Evolutionary conservation across 1,140 invertebrate genomes (phyloP).

Genomic region (Dreissena polymorpha): DNA sequence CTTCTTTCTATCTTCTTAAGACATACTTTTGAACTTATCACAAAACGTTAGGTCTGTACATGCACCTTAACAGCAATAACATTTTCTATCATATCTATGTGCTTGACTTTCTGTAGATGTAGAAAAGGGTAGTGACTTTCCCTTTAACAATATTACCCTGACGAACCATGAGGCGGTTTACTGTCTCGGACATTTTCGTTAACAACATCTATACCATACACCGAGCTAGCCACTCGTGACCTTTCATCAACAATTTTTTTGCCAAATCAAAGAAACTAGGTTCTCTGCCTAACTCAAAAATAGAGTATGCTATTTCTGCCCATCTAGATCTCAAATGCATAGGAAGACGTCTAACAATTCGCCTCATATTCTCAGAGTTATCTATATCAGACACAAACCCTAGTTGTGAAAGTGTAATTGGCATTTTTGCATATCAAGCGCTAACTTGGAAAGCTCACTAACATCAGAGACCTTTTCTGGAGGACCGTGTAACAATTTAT

Average conservation of each 20-base stretch:
- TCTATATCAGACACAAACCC: neutral
- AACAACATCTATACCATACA: conserved; percentile 6
- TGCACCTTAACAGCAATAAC: neutral
- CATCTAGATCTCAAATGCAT: conserved; percentile 2
- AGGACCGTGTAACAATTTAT: neutral
- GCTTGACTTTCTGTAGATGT: no score
- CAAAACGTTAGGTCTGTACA: neutral
- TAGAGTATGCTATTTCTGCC: neutral
- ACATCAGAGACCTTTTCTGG: neutral
- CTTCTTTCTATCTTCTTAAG: neutral
- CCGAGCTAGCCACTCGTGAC: conserved; percentile 2
- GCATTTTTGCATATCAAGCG: neutral
- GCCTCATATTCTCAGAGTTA: conserved; percentile 12
- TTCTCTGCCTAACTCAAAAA: conserved; percentile 2
- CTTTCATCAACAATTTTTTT: neutral
- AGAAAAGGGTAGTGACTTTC: no score
- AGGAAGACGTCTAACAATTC: neutral
- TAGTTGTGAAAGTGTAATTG: neutral
- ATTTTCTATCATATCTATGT: neutral
- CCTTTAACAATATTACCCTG: neutral
- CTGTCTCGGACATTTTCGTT: conserved; percentile 6
- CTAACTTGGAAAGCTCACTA: neutral
- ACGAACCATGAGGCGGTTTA: neutral
- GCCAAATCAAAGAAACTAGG: conserved; percentile 1
- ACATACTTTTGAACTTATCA: neutral